Conservation (phyloP, 2,888 invertebrate species). For the Acronicta aceris region DNA sequence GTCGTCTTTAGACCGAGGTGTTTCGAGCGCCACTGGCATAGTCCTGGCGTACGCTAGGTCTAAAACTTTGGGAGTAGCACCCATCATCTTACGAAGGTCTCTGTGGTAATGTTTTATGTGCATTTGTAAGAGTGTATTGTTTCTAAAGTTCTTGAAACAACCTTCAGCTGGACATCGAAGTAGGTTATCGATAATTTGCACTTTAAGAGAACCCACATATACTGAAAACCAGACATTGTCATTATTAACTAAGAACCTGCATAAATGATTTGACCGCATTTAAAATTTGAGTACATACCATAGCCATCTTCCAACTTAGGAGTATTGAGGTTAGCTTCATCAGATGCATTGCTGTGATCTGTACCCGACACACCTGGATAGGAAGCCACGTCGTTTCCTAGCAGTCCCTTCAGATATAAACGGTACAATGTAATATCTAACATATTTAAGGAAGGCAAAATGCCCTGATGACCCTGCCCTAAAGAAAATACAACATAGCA, state of each 20-base stretch:
- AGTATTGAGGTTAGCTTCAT: conserved; percentile 47
- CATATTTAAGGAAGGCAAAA: not conserved
- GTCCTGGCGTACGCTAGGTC: conserved; percentile 95
- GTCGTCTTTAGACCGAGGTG: conserved; percentile 49
- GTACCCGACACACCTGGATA: conserved; percentile 14
- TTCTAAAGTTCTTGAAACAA: conserved; percentile 96
- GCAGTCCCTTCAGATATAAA: conserved; percentile 8
- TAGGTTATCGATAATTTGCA: conserved; percentile 92
- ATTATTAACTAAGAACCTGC: not conserved
- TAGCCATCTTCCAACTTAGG: conserved; percentile 79
- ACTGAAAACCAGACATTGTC: conserved; percentile 68
- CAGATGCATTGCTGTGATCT: conserved; percentile 11
- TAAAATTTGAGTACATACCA: conserved; percentile 61
- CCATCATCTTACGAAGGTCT: conserved; percentile 92
- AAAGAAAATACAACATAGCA: no score
- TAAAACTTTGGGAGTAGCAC: conserved; percentile 95
- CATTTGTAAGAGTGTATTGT: conserved; percentile 96
- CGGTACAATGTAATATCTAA: not conserved
- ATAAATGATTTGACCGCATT: not conserved
- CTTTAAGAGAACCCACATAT: conserved; percentile 89
- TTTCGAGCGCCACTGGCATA: conserved; percentile 62
- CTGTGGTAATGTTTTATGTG: conserved; percentile 98
- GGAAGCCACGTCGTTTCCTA: conserved; percentile 1
- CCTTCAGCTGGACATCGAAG: conserved; percentile 94
- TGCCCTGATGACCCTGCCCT: no score